phyloP scores from a whole-genome alignment of 2,888 invertebrate species.

The Epinotia ramella region DNA sequence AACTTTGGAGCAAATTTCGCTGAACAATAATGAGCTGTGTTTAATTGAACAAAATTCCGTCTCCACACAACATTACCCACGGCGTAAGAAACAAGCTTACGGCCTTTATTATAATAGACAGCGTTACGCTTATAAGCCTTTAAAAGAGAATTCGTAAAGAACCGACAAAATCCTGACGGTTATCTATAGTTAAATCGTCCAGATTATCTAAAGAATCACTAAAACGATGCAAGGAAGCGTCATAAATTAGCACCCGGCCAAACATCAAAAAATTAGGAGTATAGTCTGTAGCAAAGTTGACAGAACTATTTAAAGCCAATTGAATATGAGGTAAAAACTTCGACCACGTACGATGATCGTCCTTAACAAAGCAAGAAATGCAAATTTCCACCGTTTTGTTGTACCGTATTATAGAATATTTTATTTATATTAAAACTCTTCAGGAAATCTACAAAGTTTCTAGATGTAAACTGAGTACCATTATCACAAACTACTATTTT shows the following conservation, averaged over 20 bases:
- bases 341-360: conserved; percentile 25
- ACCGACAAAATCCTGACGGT: neutral
- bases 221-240: conserved; percentile 21
- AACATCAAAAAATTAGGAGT: conserved; percentile 38
- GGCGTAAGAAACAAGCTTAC: conserved; percentile 10
- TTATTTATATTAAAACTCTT: conserved; percentile 25
- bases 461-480: conserved; percentile 31
- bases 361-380: conserved; percentile 29
- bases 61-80: conserved; percentile 36
- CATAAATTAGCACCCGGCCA: conserved; percentile 26
- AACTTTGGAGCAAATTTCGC: conserved; percentile 33
- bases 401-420: conserved; percentile 24
- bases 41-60: conserved; percentile 27
- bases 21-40: conserved; percentile 25
- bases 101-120: conserved; percentile 19
- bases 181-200: conserved; percentile 6
- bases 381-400: conserved; percentile 24
- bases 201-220: neutral
- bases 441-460: conserved; percentile 20
- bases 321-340: conserved; percentile 24
- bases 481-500: conserved; percentile 33
- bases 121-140: conserved; percentile 26
- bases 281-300: conserved; percentile 20
- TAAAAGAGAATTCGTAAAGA: neutral
- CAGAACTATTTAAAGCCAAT: conserved; percentile 24